Conservation (phyloP, 2,113 vertebrate species). For the Vombatus ursinus region DNA sequence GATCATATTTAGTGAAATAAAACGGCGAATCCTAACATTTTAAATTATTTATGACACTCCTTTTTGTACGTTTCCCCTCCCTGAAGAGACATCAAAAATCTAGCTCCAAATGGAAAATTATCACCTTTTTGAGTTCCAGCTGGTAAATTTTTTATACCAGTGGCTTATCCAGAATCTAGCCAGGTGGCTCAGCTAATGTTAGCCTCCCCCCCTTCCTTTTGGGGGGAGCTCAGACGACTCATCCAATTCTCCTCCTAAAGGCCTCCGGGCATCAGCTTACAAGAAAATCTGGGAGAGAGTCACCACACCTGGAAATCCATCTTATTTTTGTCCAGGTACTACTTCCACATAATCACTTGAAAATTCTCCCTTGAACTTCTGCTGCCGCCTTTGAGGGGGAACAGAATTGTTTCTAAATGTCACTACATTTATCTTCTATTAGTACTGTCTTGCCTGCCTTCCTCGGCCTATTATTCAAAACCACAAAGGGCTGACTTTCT, state of each 20-base stretch:
- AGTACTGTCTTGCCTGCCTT: neutral
- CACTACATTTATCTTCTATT: neutral
- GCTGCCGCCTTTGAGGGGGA: neutral
- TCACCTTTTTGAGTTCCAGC: neutral
- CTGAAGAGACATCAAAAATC: neutral
- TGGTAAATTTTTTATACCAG: neutral
- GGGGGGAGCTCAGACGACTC: neutral
- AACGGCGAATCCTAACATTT: neutral
- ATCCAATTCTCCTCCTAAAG: neutral
- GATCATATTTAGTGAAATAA: neutral
- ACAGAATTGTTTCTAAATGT: neutral
- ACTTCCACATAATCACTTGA: neutral
- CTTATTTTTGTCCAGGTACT: neutral
- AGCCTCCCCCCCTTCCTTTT: neutral
- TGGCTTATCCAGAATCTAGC: neutral
- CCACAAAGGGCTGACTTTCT: neutral
- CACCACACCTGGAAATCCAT: neutral
- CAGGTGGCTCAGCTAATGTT: neutral
- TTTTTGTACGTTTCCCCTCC: neutral
- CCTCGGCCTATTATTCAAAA: neutral
- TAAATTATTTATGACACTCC: neutral
- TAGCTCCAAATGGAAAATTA: slow-evolving; percentile 10
- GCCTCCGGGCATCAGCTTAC: neutral
- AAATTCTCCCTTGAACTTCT: neutral
- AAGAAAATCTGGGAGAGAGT: neutral